Conservation (phyloP, 2,113 vertebrate species). For the Cebus imitator region DNA sequence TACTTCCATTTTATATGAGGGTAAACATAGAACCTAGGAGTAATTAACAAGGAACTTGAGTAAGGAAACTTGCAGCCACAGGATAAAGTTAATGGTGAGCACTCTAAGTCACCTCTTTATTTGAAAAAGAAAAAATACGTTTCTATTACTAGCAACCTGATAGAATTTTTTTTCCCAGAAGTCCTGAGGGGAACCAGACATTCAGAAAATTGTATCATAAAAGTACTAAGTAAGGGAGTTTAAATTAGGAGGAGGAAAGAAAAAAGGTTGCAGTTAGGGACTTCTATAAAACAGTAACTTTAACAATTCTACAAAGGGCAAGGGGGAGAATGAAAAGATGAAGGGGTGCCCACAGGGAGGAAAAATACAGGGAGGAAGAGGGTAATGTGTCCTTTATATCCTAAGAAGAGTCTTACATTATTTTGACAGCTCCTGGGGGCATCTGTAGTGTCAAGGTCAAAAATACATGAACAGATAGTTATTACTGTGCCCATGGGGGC, state of each 20-base stretch:
- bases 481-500: conserved; percentile 14
- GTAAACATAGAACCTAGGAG: not conserved
- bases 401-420: conserved; percentile 69
- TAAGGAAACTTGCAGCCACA: not conserved
- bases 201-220: conserved; percentile 56
- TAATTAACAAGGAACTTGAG: not conserved
- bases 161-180: not conserved
- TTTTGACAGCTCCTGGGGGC: conserved; percentile 77
- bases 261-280: not conserved
- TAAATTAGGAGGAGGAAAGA: conserved; percentile 26
- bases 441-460: conserved; percentile 75
- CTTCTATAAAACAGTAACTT: conserved; percentile 39
- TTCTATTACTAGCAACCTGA: conserved; percentile 38
- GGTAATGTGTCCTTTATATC: conserved; percentile 43
- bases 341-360: not conserved
- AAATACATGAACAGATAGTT: conserved; percentile 69
- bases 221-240: not conserved
- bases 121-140: conserved; percentile 28
- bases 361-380: conserved; percentile 4
- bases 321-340: not conserved
- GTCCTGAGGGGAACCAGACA: not conserved
- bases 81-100: not conserved
- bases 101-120: conserved; percentile 23
- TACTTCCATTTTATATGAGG: not conserved
- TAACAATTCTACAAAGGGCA: not conserved